Percentiles rank a stretch among this genome's conserved stretches.
Conservation (phyloP, 2,113 vertebrate species). For the Cynopterus brachyotis region DNA sequence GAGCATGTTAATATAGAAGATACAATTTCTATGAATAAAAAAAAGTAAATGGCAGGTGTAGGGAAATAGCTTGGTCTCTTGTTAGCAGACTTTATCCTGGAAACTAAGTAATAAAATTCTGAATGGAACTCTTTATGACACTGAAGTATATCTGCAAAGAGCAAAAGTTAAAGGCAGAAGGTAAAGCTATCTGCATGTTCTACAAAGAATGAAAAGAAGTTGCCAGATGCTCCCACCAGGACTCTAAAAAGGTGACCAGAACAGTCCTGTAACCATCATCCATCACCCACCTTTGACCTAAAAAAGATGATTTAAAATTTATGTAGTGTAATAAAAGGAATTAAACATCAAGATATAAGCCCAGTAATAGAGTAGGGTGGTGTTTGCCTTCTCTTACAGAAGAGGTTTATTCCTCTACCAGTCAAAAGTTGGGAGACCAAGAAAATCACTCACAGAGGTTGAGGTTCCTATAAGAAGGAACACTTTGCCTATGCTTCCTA, state of each 20-base stretch:
- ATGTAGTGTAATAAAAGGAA: background rate
- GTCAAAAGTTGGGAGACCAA: background rate
- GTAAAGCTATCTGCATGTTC: background rate
- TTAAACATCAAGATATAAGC: background rate
- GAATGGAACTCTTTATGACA: background rate
- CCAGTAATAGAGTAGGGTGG: background rate
- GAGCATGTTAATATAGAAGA: background rate
- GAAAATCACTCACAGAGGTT: background rate
- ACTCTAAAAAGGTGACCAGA: background rate
- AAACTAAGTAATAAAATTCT: background rate
- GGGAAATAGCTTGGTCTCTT: background rate
- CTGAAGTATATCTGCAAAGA: background rate
- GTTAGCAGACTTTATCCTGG: background rate
- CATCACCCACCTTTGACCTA: background rate
- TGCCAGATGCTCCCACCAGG: background rate
- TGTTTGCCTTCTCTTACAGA: background rate
- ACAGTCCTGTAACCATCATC: background rate
- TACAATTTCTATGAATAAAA: background rate
- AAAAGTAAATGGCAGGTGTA: background rate
- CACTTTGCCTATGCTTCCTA: background rate
- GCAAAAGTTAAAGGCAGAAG: background rate
- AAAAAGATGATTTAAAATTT: background rate
- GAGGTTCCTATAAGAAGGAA: background rate
- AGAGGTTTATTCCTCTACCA: background rate
- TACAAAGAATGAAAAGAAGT: background rate